Evolutionary conservation across 2,888 invertebrate genomes (phyloP).

Genomic region (Polydrusus cervinus): DNA sequence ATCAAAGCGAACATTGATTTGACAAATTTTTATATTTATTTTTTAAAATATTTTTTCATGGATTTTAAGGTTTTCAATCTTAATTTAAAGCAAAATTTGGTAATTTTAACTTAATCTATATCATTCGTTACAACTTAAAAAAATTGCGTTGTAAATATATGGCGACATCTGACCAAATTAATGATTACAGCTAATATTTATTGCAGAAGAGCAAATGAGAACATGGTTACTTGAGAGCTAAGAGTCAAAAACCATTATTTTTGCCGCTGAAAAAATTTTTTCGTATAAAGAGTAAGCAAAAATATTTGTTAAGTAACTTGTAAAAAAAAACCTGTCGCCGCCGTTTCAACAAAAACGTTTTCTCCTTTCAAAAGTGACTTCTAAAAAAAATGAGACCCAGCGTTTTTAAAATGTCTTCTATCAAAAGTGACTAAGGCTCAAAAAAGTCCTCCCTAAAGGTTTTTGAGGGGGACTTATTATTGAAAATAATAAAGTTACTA

Average conservation of each 20-base stretch:
- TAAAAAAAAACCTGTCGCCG: too few species aligned
- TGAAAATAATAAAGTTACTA: too few species aligned
- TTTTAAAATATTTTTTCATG: constrained; percentile 22
- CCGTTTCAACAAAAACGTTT: too few species aligned
- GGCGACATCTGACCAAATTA: constrained; percentile 10
- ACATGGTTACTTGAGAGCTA: not conserved
- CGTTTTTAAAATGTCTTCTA: too few species aligned
- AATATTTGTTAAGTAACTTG: too few species aligned
- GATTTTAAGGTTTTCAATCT: not conserved
- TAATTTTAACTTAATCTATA: constrained; percentile 3
- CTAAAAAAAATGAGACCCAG: too few species aligned
- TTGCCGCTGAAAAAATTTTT: too few species aligned
- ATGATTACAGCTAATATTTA: not conserved
- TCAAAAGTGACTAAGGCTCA: too few species aligned
- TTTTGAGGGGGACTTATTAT: too few species aligned
- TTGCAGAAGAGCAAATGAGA: constrained; percentile 1
- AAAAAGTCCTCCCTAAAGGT: too few species aligned
- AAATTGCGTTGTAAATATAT: constrained; percentile 16
- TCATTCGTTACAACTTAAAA: constrained; percentile 18
- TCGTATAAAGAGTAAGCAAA: too few species aligned
- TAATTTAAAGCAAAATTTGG: constrained; percentile 3
- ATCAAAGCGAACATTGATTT: not conserved
- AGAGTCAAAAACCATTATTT: not conserved
- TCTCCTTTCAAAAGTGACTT: too few species aligned
- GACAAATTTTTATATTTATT: not conserved